Conservation (phyloP, 2,113 vertebrate genomes). For the Helogale parvula region DNA sequence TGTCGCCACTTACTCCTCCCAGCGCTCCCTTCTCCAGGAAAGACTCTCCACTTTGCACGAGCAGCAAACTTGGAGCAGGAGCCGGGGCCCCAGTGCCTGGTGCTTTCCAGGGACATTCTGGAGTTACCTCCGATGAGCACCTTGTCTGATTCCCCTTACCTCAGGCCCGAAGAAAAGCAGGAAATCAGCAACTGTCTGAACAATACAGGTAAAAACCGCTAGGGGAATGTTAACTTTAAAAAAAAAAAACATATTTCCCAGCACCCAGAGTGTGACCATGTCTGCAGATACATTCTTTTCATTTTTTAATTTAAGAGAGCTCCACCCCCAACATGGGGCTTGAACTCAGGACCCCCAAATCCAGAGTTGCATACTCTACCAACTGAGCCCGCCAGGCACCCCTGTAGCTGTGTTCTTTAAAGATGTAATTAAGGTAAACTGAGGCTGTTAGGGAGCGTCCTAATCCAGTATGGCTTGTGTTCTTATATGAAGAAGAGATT, state of each 20-base stretch:
- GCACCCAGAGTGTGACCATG: neutral
- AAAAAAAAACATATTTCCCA: neutral
- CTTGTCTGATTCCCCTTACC: neutral
- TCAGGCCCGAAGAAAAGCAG: neutral
- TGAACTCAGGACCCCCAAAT: neutral
- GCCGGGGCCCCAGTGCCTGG: neutral
- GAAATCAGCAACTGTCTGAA: neutral
- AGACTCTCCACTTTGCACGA: neutral
- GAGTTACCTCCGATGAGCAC: neutral
- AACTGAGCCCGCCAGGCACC: neutral
- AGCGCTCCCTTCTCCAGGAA: conserved; percentile 54
- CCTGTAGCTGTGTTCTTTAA: neutral
- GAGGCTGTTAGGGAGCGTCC: neutral
- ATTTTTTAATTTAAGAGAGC: neutral
- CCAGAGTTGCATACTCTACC: neutral
- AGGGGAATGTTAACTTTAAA: neutral
- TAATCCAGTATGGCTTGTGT: neutral
- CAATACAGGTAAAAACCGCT: conserved; percentile 28
- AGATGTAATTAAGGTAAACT: neutral
- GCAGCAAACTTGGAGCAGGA: neutral
- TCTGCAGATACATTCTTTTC: neutral
- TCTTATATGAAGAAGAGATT: neutral
- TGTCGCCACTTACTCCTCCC: conserved; percentile 83
- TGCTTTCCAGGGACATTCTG: neutral
- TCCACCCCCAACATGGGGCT: neutral